A percentile compares a stretch with the other conserved stretches of the same genome.
phyloP scores from a whole-genome alignment of 64 coral and sea anemone species.

The Platygyra sinensis region DNA sequence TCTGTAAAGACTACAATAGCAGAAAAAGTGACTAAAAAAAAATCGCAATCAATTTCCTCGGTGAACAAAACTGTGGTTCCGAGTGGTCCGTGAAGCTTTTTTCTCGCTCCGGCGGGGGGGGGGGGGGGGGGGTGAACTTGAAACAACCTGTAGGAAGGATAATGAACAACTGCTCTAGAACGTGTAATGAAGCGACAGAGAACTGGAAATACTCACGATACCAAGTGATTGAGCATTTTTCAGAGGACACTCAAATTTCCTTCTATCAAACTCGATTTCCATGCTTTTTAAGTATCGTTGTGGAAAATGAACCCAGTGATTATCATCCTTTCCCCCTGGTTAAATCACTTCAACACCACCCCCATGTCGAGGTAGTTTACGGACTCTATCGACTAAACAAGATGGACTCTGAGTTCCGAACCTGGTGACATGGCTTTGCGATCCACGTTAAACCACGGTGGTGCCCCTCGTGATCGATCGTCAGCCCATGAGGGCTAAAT shows the following conservation, averaged over 20 bases:
- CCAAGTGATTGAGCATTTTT: too few species aligned
- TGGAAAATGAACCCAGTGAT: not conserved
- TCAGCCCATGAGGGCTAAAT: slow-evolving; percentile 91
- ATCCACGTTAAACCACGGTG: slow-evolving; percentile 92
- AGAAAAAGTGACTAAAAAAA: too few species aligned
- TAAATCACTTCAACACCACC: too few species aligned
- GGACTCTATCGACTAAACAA: too few species aligned
- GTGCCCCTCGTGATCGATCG: slow-evolving; percentile 75
- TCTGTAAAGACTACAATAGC: slow-evolving; percentile 98
- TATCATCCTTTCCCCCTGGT: too few species aligned
- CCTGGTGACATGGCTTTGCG: slow-evolving; percentile 94
- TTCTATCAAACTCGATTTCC: too few species aligned
- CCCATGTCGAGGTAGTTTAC: too few species aligned
- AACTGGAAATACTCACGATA: too few species aligned
- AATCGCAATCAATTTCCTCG: slow-evolving; percentile 68
- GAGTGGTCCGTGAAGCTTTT: slow-evolving; percentile 5
- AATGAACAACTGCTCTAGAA: not conserved
- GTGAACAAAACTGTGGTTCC: slow-evolving; percentile 65
- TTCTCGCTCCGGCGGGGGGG: too few species aligned
- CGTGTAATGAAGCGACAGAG: too few species aligned
- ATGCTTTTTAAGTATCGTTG: too few species aligned
- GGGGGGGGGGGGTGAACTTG: slow-evolving; percentile 77
- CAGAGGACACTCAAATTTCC: too few species aligned
- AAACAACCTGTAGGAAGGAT: slow-evolving; percentile 64
- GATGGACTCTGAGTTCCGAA: not conserved